Evolutionary conservation across 1,140 invertebrate genomes (phyloP), one percentile per base, ranked within the genome.

Genomic region (Drosophila bocqueti): DNA sequence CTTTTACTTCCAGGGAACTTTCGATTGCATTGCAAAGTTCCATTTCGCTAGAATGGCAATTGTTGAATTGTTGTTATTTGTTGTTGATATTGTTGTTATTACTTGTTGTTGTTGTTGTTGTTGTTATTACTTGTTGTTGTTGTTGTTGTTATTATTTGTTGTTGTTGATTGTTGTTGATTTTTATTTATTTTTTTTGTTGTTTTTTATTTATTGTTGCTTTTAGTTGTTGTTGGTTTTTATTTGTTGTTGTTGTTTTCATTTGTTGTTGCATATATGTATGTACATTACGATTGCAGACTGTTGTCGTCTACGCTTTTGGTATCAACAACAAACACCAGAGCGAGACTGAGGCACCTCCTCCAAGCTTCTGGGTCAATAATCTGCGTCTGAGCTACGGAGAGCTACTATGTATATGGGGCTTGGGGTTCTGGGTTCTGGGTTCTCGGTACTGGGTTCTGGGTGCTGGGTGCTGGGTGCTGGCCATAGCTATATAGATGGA

Each of bases 331-430:
- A 79, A 60, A 74, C 65, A 67, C 65, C 58, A 67, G 65, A 43
- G 38, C 26, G 26, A 57, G 58, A 36, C 62, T 29, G 62, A 31
- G 62, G 26, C 29, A 55, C 65, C 65, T 65, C 79, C 84, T 55
- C 62, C 79, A 68, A 64, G 83, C 85, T 89, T 89, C 86, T 89
- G 86, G 85, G 85, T 89, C 85, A 90, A 90, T 79, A 89, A 89
- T 89, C 85, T 90, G 85, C 81, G 84, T 84, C 85, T 72, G 78
- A 68, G 72, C 50, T 46, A 34, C 43, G 59, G 10, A 52, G 29
- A 34, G 49, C 29, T 52, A 52, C 49, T 52, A 52, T 24, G 24
- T 52, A 18, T 52, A 18, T 31, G 10, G 5, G 10, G 21, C 46
- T 36, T 42, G 31, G 15, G 16, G 18, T 62, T 62, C 47, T 62